Conservation (phyloP, 1,140 invertebrate species). For the Leptinotarsa lineolata region DNA sequence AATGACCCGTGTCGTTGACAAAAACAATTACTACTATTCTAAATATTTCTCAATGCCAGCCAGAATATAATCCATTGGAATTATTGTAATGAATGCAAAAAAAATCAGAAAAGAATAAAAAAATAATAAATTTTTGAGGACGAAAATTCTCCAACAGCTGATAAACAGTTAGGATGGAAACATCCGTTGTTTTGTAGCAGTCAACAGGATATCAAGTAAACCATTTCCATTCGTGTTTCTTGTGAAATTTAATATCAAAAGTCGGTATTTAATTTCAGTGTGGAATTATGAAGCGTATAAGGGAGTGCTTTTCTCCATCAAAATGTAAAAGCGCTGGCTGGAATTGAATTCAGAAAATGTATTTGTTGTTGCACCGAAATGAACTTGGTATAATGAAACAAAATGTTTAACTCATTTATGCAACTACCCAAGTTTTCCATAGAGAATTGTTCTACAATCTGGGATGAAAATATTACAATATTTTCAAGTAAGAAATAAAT, state of each 20-base stretch:
- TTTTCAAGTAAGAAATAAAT: no score
- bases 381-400: neutral
- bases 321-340: neutral
- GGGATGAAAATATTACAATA: no score
- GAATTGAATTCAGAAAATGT: slow-evolving; percentile 5
- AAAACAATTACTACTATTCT: no score
- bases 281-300: neutral
- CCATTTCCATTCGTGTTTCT: neutral
- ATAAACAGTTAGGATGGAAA: no score
- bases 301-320: neutral
- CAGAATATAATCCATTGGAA: no score
- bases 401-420: neutral
- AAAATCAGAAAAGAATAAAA: no score
- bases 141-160: no score
- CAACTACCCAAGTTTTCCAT: neutral
- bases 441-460: no score
- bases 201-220: neutral
- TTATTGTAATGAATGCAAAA: no score
- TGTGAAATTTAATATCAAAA: slow-evolving; percentile 9
- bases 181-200: neutral
- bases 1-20: no score
- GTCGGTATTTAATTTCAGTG: slow-evolving; percentile 8
- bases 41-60: no score
- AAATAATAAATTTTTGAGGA: no score
- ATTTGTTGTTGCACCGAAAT: neutral